Evolutionary conservation across 2,113 vertebrate genomes (phyloP), one percentile per base, ranked within the genome.

Genomic region (Labrus mixtus): DNA sequence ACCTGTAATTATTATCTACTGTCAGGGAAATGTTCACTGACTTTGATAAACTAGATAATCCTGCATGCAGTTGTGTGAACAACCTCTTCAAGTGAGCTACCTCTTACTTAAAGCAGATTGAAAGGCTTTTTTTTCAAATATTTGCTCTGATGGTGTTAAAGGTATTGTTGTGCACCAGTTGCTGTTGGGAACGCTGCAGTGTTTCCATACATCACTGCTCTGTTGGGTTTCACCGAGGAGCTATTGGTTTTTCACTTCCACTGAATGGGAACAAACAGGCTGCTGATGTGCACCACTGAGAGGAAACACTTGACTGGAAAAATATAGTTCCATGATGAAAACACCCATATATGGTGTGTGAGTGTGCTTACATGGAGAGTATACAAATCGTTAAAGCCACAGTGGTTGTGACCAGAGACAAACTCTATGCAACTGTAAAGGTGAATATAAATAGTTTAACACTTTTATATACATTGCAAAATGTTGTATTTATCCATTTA

Each of bases 151-250:
- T 59, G 4, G 19, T 70, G 59, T 50, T 20, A 72, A 73, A 68
- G 72, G 65, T 8, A 36, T 33, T 46, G 10, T 23, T 53, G 53
- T 64, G 45, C 51, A 57, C 39, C 11, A 17, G 39, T 16, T 68
- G 61, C 51, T 17, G 10, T 13, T 63, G 39, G 39, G 39, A 69
- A 51, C 46, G 10, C 22, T 6, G 53, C 23, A 1, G 54, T 51
- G 55, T 65, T 70, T 70, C 58, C 13, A 72, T 64, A 43, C 68
- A 75, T 80, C 75, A 55, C 55, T 71, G 80, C 74, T 83, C 76
- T 70, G 64, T 54, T 78, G 73, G 59, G 17, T 71, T 64, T 74
- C 66, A 62, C 64, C 45, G 50, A 67, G 51, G 61, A 68, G 78
- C 0, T 67, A 60, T 74, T 77, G 83, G 10, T 54, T 83, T 78